phyloP scores from a whole-genome alignment of 2,113 vertebrate genomes.

The Stomatorhinus ivindoensis region DNA sequence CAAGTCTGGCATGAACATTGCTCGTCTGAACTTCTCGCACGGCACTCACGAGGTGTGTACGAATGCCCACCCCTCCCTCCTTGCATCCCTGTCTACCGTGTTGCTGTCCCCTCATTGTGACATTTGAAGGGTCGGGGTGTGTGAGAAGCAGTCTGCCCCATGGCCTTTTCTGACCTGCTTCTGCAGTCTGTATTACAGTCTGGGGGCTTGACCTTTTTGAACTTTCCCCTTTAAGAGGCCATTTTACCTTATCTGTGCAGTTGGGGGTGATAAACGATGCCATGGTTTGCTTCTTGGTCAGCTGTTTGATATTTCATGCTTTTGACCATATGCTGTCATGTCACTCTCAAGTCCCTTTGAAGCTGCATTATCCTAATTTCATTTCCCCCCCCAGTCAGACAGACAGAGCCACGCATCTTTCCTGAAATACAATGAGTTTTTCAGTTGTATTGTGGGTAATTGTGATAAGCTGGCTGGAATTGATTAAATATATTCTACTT shows the following conservation, averaged over 20 bases:
- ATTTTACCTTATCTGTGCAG: conserved; percentile 22
- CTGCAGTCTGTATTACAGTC: background rate
- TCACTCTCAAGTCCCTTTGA: background rate
- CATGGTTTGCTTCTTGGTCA: background rate
- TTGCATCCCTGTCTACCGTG: too few relatives aligned
- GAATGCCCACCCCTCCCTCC: background rate
- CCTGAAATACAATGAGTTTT: background rate
- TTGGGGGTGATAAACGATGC: background rate
- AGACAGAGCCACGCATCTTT: background rate
- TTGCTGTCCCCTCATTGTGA: conserved; percentile 24
- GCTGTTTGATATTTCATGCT: background rate
- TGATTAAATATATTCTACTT: background rate
- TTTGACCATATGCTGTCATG: conserved; percentile 30
- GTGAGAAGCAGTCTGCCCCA: conserved; percentile 48
- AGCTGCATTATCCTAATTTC: background rate
- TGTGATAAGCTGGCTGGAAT: background rate
- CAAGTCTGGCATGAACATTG: conserved; percentile 95
- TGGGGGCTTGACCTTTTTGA: background rate
- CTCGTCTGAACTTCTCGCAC: conserved; percentile 96
- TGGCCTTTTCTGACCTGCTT: conserved; percentile 24
- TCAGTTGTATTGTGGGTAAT: background rate
- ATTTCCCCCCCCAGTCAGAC: background rate
- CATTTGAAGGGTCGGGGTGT: conserved; percentile 40
- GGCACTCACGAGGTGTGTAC: conserved; percentile 84
- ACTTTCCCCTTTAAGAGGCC: background rate